Evolutionary conservation across 1,140 invertebrate genomes (phyloP).

Genomic region (Calephelis nemesis): DNA sequence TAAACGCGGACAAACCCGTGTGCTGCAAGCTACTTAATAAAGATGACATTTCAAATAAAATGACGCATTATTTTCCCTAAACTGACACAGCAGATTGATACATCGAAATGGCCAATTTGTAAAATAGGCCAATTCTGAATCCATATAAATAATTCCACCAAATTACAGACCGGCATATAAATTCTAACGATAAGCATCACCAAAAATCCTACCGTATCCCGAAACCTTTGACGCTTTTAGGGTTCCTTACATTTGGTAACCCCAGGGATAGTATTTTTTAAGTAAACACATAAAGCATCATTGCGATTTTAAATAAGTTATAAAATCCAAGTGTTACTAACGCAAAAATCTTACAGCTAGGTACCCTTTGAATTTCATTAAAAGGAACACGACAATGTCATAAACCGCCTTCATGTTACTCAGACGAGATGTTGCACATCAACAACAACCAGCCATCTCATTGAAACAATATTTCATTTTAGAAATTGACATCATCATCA

Average conservation of each 20-base stretch:
- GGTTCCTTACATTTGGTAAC: not conserved
- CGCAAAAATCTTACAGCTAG: too few species aligned
- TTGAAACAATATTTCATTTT: too few species aligned
- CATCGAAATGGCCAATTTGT: conserved; percentile 13
- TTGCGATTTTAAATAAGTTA: too few species aligned
- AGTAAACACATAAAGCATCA: too few species aligned
- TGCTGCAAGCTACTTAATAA: not conserved
- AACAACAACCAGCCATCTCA: too few species aligned
- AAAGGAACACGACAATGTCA: too few species aligned
- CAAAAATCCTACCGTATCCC: conserved; percentile 9
- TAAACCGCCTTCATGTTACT: too few species aligned
- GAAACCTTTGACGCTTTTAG: not conserved
- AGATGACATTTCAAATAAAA: conserved; percentile 4
- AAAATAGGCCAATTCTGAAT: conserved; percentile 29
- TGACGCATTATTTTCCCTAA: conserved; percentile 1
- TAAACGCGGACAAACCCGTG: not conserved
- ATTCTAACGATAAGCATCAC: conserved; percentile 17
- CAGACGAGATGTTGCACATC: too few species aligned
- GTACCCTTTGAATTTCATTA: too few species aligned
- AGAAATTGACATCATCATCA: too few species aligned
- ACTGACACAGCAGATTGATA: conserved; percentile 24
- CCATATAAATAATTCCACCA: conserved; percentile 33
- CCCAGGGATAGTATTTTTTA: not conserved
- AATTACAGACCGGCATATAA: conserved; percentile 32
- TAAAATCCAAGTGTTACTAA: too few species aligned